Conservation (phyloP, 1,140 invertebrate species). For the Tyrophagus putrescentiae region DNA sequence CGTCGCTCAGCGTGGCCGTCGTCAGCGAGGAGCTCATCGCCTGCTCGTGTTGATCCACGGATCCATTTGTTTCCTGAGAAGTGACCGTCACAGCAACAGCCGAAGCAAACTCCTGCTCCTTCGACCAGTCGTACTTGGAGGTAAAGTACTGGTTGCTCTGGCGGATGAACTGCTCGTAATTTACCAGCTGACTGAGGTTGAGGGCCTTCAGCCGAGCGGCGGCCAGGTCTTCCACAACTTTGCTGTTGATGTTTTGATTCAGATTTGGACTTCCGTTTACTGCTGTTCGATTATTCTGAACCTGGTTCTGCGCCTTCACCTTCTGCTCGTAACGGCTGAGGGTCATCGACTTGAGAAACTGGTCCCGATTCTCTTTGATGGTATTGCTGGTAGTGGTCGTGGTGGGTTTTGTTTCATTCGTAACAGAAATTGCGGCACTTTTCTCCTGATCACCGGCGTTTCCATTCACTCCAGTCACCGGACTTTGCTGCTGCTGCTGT, state of each 20-base stretch:
- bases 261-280: no score
- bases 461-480: no score
- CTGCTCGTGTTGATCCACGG: slow-evolving; percentile 1
- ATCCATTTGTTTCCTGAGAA: no score
- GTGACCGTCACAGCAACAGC: no score
- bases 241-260: background rate
- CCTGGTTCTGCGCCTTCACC: background rate
- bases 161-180: slow-evolving; percentile 16
- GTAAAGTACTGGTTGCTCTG: slow-evolving; percentile 17
- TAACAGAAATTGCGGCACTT: no score
- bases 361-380: slow-evolving; percentile 26
- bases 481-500: slow-evolving; percentile 42
- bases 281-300: no score
- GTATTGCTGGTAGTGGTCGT: no score
- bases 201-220: background rate
- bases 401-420: no score
- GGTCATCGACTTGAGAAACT: slow-evolving; percentile 11
- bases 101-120: slow-evolving; percentile 19
- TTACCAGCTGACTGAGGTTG: slow-evolving; percentile 6
- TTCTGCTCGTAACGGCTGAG: slow-evolving; percentile 3
- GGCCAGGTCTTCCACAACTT: background rate
- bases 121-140: slow-evolving; percentile 20
- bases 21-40: slow-evolving; percentile 1
- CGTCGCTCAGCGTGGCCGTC: background rate
- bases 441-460: no score